Evolutionary conservation across 1,140 invertebrate genomes (phyloP).

Genomic region (Sarcophaga bullata): DNA sequence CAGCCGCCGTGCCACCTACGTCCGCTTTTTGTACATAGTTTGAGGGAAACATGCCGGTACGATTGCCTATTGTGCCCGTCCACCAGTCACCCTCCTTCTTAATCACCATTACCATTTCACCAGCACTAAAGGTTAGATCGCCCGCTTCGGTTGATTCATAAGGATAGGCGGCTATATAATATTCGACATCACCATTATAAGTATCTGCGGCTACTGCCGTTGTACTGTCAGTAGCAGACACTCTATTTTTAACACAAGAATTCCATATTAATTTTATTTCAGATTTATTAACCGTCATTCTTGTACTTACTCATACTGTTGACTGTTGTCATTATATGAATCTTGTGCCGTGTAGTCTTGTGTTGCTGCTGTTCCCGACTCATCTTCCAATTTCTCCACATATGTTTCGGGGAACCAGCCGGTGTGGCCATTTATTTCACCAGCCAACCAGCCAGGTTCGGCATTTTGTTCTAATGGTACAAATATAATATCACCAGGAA

Average conservation of each 20-base stretch:
- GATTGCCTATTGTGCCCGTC: constrained; percentile 88
- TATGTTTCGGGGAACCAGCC: constrained; percentile 99
- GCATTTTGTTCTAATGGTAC: constrained; percentile 87
- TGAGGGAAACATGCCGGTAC: constrained; percentile 93
- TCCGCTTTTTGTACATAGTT: constrained; percentile 82
- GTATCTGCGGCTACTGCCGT: constrained; percentile 62
- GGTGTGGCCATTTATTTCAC: constrained; percentile 82
- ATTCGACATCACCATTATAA: constrained; percentile 71
- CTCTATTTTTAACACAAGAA: constrained; percentile 44
- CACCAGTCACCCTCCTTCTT: constrained; percentile 98
- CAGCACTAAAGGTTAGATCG: constrained; percentile 91
- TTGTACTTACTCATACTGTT: constrained; percentile 30
- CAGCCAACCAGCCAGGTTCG: constrained; percentile 97
- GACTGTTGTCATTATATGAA: constrained; percentile 46
- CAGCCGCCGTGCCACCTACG: constrained; percentile 52
- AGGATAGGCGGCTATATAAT: constrained; percentile 86
- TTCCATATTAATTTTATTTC: background rate
- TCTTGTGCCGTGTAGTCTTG: constrained; percentile 43
- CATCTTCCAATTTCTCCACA: constrained; percentile 81
- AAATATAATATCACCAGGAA: constrained; percentile 92
- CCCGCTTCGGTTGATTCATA: constrained; percentile 89
- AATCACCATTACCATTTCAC: constrained; percentile 87
- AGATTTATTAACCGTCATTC: background rate
- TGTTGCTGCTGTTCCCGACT: constrained; percentile 43
- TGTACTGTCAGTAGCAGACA: constrained; percentile 66